Conservation (phyloP, 2,113 vertebrate species). For the Notarius quadriscutis region DNA sequence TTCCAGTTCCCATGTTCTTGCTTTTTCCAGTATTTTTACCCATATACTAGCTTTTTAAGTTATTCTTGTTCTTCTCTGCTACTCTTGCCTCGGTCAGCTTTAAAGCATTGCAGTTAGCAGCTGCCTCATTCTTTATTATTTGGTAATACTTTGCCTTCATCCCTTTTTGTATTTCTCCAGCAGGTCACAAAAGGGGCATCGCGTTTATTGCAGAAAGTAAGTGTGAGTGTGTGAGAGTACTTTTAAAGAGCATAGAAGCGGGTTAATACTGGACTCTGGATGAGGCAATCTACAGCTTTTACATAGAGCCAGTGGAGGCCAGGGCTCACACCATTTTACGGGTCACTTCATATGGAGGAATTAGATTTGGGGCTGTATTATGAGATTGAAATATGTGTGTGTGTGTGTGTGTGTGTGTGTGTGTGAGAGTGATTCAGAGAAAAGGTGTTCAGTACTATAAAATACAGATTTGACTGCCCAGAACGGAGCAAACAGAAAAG, state of each 20-base stretch:
- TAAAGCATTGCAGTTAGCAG: not conserved
- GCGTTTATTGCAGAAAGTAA: conserved; percentile 33
- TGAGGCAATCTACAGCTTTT: conserved; percentile 70
- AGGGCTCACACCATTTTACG: conserved; percentile 70
- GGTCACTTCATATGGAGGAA: conserved; percentile 73
- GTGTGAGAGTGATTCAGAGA: not conserved
- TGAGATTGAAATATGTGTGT: conserved; percentile 55
- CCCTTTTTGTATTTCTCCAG: conserved; percentile 34
- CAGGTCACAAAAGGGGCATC: conserved; percentile 37
- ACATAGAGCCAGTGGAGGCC: conserved; percentile 64
- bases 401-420: conserved; percentile 44
- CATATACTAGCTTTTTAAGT: not conserved
- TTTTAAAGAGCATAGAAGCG: conserved; percentile 56
- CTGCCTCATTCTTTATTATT: conserved; percentile 13
- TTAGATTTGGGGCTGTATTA: conserved; percentile 67
- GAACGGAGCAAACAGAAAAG: not conserved
- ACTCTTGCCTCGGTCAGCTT: not conserved
- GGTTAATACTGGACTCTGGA: conserved; percentile 68
- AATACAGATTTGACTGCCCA: not conserved
- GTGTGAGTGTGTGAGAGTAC: conserved; percentile 28
- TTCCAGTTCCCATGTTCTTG: not conserved
- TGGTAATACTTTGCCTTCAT: conserved; percentile 46
- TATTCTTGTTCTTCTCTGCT: not conserved
- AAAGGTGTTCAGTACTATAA: not conserved
- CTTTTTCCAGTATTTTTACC: not conserved